Conservation (phyloP, 2,888 invertebrate genomes). For the Mongoloraphidia duomilia region DNA sequence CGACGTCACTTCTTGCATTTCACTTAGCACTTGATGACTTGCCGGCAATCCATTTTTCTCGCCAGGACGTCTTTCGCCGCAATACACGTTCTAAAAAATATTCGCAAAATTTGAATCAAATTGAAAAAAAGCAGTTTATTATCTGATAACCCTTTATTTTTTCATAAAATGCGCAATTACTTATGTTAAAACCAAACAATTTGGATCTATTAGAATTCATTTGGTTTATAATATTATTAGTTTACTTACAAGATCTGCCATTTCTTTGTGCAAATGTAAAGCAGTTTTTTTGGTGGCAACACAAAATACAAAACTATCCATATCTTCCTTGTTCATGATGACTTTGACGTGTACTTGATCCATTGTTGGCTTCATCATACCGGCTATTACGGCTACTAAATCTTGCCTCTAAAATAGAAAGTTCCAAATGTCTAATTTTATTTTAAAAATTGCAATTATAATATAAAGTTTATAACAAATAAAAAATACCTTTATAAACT, state of each 20-base stretch:
- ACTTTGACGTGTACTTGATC: slow-evolving; percentile 82
- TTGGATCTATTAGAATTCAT: background rate
- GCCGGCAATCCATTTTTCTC: slow-evolving; percentile 68
- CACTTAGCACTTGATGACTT: slow-evolving; percentile 67
- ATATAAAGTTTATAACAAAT: background rate
- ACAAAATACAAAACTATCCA: slow-evolving; percentile 88
- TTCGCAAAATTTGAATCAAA: too few species aligned
- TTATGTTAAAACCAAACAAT: too few species aligned
- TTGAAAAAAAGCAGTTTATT: too few species aligned
- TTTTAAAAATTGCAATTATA: background rate
- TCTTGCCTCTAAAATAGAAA: slow-evolving; percentile 62
- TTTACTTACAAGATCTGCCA: slow-evolving; percentile 56
- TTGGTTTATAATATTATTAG: background rate
- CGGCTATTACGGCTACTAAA: slow-evolving; percentile 71
- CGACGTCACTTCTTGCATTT: slow-evolving; percentile 77
- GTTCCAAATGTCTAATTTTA: slow-evolving; percentile 1
- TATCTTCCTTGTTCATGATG: slow-evolving; percentile 75
- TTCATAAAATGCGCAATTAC: too few species aligned
- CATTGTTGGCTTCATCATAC: slow-evolving; percentile 66
- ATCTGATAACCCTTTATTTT: too few species aligned
- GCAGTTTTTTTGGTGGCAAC: slow-evolving; percentile 83
- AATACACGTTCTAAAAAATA: slow-evolving; percentile 52
- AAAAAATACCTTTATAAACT: slow-evolving; percentile 62
- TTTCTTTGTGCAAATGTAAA: slow-evolving; percentile 72
- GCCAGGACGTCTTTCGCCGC: slow-evolving; percentile 65